Evolutionary conservation across 37 sponge, comb jelly and placozoan genomes (phyloP), one percentile per base, ranked within the genome.

Genomic region (Oscarella lobularis): DNA sequence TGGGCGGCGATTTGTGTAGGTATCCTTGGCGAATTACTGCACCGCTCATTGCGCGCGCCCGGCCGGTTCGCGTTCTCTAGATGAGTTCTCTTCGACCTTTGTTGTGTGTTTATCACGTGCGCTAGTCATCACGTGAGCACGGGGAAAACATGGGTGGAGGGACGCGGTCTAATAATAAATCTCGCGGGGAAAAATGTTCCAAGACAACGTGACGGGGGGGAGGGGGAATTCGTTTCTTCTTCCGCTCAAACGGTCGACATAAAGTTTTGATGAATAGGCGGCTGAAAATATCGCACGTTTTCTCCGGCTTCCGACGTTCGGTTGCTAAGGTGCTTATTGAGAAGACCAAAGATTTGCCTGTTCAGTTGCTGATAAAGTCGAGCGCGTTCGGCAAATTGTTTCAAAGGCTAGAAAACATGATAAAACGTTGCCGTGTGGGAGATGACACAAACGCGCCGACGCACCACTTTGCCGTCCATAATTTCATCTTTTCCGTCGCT

Each of bases 301-400:
- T 82, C 77, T 3, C 67, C 33, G 29, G 87, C 73, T 5, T 68
- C 60, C 20, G 20, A 48, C 14, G 60, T 48, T 20, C 60, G 9
- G 20, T 20, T 48, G 60, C 20, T 5, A 27, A 87, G 80, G 82
- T 89, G 87, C 75, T 96, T 96, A 81, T 83, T 85, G 38, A 96
- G 82, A 41, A 92, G 85, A 3, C 81, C 79, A 67, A 89, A 87
- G 2, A 96, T 89, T 67, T 92, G 90, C 66, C 83, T 78, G 81
- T 96, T 96, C 31, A 96, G 76, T 2, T 48, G 72, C 66, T 87
- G 82, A 83, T 79, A 87, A 1, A 69, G 80, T 35, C 83, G 78
- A 20, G 92, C 84, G 55, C 97, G 87, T 30, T 92, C 90, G 33
- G 87, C 82, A 75, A 96, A 78, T 73, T 85, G 84, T 70, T 80